These are phyloP conservation scores for Idaea dimidiata DNA, from an alignment of 2,888 invertebrate species.

Conservation along the genomic window DNA sequence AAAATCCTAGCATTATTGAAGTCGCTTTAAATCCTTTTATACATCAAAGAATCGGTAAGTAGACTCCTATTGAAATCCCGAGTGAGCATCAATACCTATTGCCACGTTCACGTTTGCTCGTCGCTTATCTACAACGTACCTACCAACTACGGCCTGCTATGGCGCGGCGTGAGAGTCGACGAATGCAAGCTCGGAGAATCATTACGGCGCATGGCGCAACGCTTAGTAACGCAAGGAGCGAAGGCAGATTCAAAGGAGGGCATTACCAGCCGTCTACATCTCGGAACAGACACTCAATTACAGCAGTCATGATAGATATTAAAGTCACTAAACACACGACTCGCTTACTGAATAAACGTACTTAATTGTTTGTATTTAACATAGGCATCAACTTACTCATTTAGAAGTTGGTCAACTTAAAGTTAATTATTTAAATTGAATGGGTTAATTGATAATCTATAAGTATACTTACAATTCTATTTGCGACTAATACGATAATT, in stretches of 20 bases:
- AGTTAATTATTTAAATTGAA: too few relatives aligned
- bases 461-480: too few relatives aligned
- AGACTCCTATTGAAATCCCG: conserved; percentile 73
- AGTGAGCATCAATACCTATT: conserved; percentile 77
- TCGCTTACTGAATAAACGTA: too few relatives aligned
- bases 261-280: conserved; percentile 46
- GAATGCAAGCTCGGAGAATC: conserved; percentile 12
- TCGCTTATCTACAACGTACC: conserved; percentile 73
- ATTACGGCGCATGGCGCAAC: conserved; percentile 27
- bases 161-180: conserved; percentile 48
- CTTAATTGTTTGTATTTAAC: too few relatives aligned
- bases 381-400: too few relatives aligned
- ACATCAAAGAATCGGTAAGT: conserved; percentile 66
- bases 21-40: conserved; percentile 69
- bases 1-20: conserved; percentile 55
- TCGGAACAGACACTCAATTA: conserved; percentile 43
- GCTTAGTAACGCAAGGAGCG: conserved; percentile 29
- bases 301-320: conserved; percentile 31
- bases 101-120: conserved; percentile 41
- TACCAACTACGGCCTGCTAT: too few relatives aligned
- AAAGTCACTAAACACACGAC: conserved; percentile 13
- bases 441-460: too few relatives aligned
- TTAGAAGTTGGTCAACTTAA: too few relatives aligned
- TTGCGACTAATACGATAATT: too few relatives aligned
- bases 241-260: conserved; percentile 59